Percentiles rank a stretch among this genome's conserved stretches.
Conservation (phyloP, 2,113 vertebrate species). For the Cariama cristata region DNA sequence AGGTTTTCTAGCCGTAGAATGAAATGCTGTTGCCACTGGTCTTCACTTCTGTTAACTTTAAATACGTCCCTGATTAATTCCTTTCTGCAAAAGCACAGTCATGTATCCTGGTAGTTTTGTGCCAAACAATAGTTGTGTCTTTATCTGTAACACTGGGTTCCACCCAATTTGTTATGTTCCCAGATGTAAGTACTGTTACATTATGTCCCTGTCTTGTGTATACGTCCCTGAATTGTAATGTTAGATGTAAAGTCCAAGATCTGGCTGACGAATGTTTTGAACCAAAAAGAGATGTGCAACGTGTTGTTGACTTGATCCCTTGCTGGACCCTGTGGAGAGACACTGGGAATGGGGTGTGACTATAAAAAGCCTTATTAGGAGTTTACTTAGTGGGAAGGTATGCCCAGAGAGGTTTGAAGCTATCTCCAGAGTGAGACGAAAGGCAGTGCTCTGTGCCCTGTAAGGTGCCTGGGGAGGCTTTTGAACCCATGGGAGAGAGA, state of each 20-base stretch:
- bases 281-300: not conserved
- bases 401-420: not conserved
- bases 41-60: not conserved
- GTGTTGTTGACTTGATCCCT: conserved; percentile 29
- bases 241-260: not conserved
- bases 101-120: not conserved
- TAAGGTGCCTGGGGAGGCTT: not conserved
- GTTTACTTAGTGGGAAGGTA: not conserved
- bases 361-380: conserved; percentile 50
- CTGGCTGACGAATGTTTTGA: not conserved
- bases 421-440: not conserved
- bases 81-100: not conserved
- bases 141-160: not conserved
- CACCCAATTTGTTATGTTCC: not conserved
- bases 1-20: not conserved
- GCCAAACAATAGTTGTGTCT: not conserved
- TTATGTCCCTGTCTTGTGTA: not conserved
- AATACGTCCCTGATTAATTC: not conserved
- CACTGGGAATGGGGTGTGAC: conserved; percentile 7
- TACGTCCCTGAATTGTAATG: not conserved
- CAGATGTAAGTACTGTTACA: not conserved
- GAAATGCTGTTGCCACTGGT: not conserved
- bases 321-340: not conserved
- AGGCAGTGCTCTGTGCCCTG: not conserved
- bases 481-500: not conserved